A percentile compares a stretch with the other conserved stretches of the same genome.
Evolutionary conservation across 2,888 invertebrate species (phyloP).

Genomic region (Coleophora flavipennella): DNA sequence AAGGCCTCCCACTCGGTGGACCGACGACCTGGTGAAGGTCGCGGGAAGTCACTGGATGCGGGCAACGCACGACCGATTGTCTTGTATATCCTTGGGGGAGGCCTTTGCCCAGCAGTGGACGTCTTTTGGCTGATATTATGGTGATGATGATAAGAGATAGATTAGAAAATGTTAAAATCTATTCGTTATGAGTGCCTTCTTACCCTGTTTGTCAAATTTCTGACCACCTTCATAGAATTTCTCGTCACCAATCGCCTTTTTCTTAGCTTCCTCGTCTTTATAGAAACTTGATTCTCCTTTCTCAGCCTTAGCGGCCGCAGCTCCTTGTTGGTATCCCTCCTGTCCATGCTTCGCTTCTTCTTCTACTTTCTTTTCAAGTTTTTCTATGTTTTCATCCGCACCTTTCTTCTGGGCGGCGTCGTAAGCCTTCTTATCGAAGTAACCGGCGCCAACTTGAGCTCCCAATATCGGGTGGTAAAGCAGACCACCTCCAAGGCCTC

Average conservation of each 20-base stretch:
- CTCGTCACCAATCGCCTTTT: constrained; percentile 73
- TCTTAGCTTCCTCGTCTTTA: constrained; percentile 71
- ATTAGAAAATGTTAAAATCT: too few relatives aligned
- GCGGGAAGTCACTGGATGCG: too few relatives aligned
- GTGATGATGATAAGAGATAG: too few relatives aligned
- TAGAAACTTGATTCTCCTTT: constrained; percentile 66
- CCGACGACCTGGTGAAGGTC: too few relatives aligned
- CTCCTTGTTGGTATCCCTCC: constrained; percentile 70
- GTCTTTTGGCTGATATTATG: too few relatives aligned
- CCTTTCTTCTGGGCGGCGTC: constrained; percentile 72
- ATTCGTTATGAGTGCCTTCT: constrained; percentile 8
- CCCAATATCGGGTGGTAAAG: constrained; percentile 54
- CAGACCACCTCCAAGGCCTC: constrained; percentile 39
- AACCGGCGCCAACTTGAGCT: constrained; percentile 57
- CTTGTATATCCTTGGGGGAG: too few relatives aligned
- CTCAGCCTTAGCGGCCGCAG: constrained; percentile 69
- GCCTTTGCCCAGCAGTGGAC: too few relatives aligned
- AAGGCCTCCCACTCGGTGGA: too few relatives aligned
- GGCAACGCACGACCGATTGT: too few relatives aligned
- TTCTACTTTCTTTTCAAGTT: constrained; percentile 68
- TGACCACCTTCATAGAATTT: constrained; percentile 73
- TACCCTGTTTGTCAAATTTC: constrained; percentile 73
- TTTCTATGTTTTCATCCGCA: constrained; percentile 68
- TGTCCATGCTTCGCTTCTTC: constrained; percentile 70
- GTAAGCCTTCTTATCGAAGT: constrained; percentile 70